phyloP scores from a whole-genome alignment of 2,797 vertebrate genomes.

The Gephyroberyx darwinii region DNA sequence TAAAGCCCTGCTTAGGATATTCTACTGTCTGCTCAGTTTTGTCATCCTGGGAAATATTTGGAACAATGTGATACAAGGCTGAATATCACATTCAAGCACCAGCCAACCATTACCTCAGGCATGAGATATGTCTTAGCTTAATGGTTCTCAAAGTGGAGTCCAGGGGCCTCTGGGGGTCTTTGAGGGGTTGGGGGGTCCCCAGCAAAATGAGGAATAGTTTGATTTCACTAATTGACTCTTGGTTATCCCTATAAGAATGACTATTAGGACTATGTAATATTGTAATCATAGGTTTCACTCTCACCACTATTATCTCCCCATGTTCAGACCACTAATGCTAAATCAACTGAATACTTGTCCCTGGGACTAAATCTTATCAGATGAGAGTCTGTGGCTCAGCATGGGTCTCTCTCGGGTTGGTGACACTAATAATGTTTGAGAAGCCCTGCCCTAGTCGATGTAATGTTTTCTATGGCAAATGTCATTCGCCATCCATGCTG shows the following conservation, averaged over 20 bases:
- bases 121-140: not conserved
- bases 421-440: too few species aligned
- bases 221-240: too few species aligned
- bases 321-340: too few species aligned
- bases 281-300: too few species aligned
- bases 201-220: not conserved
- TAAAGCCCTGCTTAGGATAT: slow-evolving; percentile 28
- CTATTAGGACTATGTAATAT: too few species aligned
- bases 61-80: slow-evolving; percentile 24
- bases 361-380: too few species aligned
- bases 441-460: not conserved
- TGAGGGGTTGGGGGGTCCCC: slow-evolving; percentile 28
- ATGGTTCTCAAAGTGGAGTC: not conserved
- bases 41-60: slow-evolving; percentile 31
- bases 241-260: not conserved
- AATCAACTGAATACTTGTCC: too few species aligned
- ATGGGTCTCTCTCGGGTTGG: too few species aligned
- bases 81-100: slow-evolving; percentile 28
- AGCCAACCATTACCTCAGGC: not conserved
- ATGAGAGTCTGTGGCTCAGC: too few species aligned
- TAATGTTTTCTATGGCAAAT: not conserved
- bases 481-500: too few species aligned
- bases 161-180: too few species aligned
- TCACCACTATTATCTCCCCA: too few species aligned
- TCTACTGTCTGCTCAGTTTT: slow-evolving; percentile 14